phyloP scores from a whole-genome alignment of 2,888 invertebrate genomes.

The Agriopis marginaria region DNA sequence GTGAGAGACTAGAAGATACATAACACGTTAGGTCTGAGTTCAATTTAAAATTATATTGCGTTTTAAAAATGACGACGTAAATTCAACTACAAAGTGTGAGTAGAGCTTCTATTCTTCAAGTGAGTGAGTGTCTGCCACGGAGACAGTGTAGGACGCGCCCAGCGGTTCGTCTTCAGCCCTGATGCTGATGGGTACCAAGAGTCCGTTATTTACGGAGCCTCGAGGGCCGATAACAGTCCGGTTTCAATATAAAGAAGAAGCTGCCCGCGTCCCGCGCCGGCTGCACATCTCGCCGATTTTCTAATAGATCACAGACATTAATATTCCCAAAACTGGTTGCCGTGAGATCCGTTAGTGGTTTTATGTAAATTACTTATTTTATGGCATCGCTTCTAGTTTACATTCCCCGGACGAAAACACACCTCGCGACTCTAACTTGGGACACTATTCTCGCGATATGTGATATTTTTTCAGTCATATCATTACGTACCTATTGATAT shows the following conservation, averaged over 20 bases:
- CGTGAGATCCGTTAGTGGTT: constrained; percentile 84
- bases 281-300: constrained; percentile 75
- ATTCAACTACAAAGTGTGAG: no score
- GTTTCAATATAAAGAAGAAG: constrained; percentile 74
- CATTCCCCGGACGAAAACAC: constrained; percentile 71
- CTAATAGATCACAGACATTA: constrained; percentile 85
- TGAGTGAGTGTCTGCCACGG: no score
- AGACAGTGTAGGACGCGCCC: constrained; percentile 50
- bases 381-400: constrained; percentile 79
- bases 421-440: constrained; percentile 17
- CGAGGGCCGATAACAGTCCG: constrained; percentile 62
- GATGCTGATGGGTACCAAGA: constrained; percentile 14
- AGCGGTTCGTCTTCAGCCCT: neutral
- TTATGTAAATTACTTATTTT: constrained; percentile 83
- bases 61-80: no score
- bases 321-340: constrained; percentile 77
- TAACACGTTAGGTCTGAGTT: no score
- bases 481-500: neutral
- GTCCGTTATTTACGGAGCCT: constrained; percentile 57
- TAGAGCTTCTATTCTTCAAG: no score
- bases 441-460: neutral
- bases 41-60: no score
- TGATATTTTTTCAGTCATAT: neutral
- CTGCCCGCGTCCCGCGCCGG: constrained; percentile 44
- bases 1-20: no score